Base-by-base conservation (phyloP, 1,140 invertebrate genomes). In the Arion vulgaris region DNA sequence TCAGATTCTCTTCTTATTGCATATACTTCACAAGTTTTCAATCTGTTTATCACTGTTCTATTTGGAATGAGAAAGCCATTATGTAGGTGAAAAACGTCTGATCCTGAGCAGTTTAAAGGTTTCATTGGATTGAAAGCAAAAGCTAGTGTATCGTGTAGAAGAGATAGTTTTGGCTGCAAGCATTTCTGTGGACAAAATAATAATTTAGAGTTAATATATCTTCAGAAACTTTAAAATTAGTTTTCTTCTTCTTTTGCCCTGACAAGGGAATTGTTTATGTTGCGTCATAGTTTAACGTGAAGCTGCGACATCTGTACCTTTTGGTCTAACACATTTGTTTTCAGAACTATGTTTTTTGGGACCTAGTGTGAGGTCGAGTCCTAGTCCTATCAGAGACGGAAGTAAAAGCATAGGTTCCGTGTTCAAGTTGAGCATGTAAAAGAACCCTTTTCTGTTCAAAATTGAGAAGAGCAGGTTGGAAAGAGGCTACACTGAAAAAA, bases 111-210 rank as follows among this genome's bases (percentile, higher is more conserved):
- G 53, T 85, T 85, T 34, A 89, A 72, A 11, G 84, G 82, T 0
- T 49, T 39, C 84, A 89, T 77, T n/a, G 78, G 57, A 81, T 84
- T 76, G 45, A 87, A 89, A n/a, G 87, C 88, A 81, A 83, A 83
- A 51, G 86, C 83, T 11, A 86, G 86, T 26, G 83, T 66, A 74
- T 89, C 87, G 78, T 87, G 85, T 7, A 86, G 83, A 71, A 89
- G 81, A 79, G 85, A 83, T 38, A 89, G 66, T 34, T 77, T 84
- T 32, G 87, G 86, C 45, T 84, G 80, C 28, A 79, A 82, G 79
- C 88, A 89, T 23, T 36, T 38, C 73, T 75, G 73, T 26, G 45
- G 45, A 53, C 32, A 72, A 45, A 28, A 69, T 4, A 66, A 26
- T 9, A 66, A 45, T 45, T 7, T 45, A 7, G 41, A 7, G 41